Evolutionary conservation across 1,140 invertebrate genomes (phyloP).

Genomic region (Sitophilus oryzae): DNA sequence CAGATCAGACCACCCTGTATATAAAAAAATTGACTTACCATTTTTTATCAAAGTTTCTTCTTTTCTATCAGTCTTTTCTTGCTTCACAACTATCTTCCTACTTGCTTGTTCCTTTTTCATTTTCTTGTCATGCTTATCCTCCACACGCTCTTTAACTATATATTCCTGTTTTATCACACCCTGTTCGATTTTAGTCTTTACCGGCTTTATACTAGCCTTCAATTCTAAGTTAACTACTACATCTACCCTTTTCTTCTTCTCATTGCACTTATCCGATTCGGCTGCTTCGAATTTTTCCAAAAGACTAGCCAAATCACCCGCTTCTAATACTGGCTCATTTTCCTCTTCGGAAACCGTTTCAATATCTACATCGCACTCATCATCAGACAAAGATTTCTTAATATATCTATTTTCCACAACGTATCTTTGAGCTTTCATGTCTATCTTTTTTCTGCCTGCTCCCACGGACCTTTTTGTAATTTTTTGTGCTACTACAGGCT

Average conservation of each 20-base stretch:
- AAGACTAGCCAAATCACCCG: conserved; percentile 48
- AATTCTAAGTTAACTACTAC: conserved; percentile 5
- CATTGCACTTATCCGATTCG: conserved; percentile 24
- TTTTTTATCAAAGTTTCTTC: no score
- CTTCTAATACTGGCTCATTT: conserved; percentile 44
- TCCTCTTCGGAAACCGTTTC: conserved; percentile 36
- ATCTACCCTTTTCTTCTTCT: background rate
- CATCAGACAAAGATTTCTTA: conserved; percentile 16
- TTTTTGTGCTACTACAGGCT: background rate
- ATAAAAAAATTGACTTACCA: no score
- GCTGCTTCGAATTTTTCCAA: conserved; percentile 52
- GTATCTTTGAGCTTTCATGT: conserved; percentile 34
- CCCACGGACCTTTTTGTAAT: conserved; percentile 10
- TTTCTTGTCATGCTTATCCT: background rate
- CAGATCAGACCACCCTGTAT: no score
- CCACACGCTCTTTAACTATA: no score
- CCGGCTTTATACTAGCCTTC: no score
- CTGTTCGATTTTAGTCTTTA: no score
- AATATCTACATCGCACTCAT: conserved; percentile 36
- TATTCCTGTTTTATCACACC: no score
- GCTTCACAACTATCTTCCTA: background rate
- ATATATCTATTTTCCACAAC: conserved; percentile 29
- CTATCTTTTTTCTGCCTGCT: conserved; percentile 37
- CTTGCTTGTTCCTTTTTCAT: background rate
- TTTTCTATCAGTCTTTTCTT: background rate